Base-by-base conservation (phyloP, 2,888 invertebrate genomes). In the Sipha maydis region DNA sequence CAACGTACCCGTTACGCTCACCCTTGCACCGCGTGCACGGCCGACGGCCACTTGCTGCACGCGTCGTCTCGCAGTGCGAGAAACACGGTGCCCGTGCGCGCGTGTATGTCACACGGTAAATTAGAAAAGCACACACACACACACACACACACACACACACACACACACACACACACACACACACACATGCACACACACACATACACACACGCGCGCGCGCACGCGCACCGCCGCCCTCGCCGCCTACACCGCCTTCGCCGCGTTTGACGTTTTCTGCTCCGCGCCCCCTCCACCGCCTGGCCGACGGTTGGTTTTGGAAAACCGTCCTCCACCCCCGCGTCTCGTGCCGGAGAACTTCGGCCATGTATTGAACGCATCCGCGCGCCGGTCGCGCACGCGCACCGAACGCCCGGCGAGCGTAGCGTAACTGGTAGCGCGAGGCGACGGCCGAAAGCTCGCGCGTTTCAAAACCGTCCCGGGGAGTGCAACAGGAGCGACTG, bases 401-500 rank as follows among this genome's bases (percentile, higher is more conserved):
- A 14, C 78, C 54, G 2, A 5, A 8, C 31, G 85, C 85, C 77
- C 48, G 48, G 67, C 85, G 67, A 48, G 48, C 48, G 48, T 48
- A 11, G 48, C 48, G 14, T 3, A 1, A 21, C 34, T 25, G 28
- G 56, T 31, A 54, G 19, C 41, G 25, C 76, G n/a, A n/a, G 38
- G 54, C 71, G 25, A 38, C 48, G 4, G 56, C 79, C 34, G 25
- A 25, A 34, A 31, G 25, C 38, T n/a, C 41, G 75, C 54, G 34
- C 54, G 48, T 48, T 48, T 48, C 48, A 48, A 48, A 48, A 48
- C 48, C 28, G 31, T 78, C 34, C 78, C 85, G 71, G 85, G 69
- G 69, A 48, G 84, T 71, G 85, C 85, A 85, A 85, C 85, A 85
- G 85, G 85, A 85, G 85, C 78, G 48, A 48, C 85, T 34, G 85